Base-by-base conservation (phyloP, 1,140 invertebrate species). In the Ceratina japonica region DNA sequence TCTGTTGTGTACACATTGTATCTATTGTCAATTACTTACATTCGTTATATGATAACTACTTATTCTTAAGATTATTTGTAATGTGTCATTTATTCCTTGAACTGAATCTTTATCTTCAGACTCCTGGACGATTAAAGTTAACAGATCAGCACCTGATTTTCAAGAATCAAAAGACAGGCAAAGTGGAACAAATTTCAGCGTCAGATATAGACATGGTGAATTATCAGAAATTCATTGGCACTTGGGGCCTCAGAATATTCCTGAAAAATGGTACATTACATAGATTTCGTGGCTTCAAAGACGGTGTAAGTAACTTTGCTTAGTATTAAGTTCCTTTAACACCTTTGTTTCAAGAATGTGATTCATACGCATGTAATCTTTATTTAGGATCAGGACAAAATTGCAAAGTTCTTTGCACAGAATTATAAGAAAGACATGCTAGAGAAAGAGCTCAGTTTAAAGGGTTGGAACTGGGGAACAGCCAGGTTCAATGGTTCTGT, bases 381-480 rank as follows among this genome's bases (percentile, higher is more conserved):
- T 61, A 3, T 90, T 49, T 83, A 95, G 93, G 96, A 97, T 86
- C 95, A 96, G 91, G 96, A 97, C 82, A 97, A 97, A 91, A 94
- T 97, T 69, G 95, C 95, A 1, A 98, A 97, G 86, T 98, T 97
- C 91, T 97, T 98, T 85, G 94, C 96, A 88, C 93, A 94, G 7
- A 96, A 96, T 85, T 98, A 98, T 84, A 95, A 96, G 64, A 96
- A 96, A 88, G 95, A 97, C 85, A 95, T 97, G 96, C 90, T 98
- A 75, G 96, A 97, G 90, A 98, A 98, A 89, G 98, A 99, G 87
- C 92, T 98, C 52, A 97, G 97, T 87, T 93, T 99, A 0, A 99
- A 98, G 92, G 99, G 99, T 7, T 99, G 98, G 98, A 99, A 99
- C 92, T 99, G 99, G 97, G 99, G 99, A 64, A 97, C 96, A 1